These are phyloP conservation scores for Campylomormyrus numenius DNA, from an alignment of 2,113 vertebrate genomes.

Conservation along the genomic window DNA sequence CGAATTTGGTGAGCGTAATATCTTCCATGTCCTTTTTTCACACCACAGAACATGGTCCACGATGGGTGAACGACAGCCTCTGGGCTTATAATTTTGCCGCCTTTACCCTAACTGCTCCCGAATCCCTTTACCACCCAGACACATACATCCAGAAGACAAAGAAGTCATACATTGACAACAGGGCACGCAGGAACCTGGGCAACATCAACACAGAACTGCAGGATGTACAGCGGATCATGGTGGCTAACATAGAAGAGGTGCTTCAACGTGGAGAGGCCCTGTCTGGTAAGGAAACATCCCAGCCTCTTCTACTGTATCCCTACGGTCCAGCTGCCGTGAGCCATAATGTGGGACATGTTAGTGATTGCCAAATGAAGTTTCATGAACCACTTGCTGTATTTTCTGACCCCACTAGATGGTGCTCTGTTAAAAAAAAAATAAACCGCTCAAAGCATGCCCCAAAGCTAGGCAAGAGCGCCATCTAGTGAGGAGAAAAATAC, in stretches of 20 bases:
- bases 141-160: slow-evolving; percentile 99
- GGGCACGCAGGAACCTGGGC: slow-evolving; percentile 87
- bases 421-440: background rate
- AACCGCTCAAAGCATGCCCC: background rate
- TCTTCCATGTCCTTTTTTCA: background rate
- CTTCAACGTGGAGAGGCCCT: slow-evolving; percentile 90
- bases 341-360: background rate
- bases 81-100: background rate
- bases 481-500: background rate
- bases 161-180: slow-evolving; percentile 94
- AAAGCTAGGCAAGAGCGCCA: background rate
- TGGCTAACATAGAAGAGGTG: slow-evolving; percentile 97
- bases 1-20: slow-evolving; percentile 80
- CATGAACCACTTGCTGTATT: background rate
- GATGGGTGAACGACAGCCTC: background rate
- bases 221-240: slow-evolving; percentile 98
- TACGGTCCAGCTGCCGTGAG: background rate
- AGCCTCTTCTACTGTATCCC: background rate
- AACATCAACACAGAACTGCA: slow-evolving; percentile 97
- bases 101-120: background rate
- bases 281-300: slow-evolving; percentile 65
- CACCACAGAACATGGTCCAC: background rate
- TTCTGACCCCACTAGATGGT: background rate
- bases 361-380: background rate
- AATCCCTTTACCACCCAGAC: slow-evolving; percentile 57